Conservation (phyloP, 1,140 invertebrate species). For the Proales similis region DNA sequence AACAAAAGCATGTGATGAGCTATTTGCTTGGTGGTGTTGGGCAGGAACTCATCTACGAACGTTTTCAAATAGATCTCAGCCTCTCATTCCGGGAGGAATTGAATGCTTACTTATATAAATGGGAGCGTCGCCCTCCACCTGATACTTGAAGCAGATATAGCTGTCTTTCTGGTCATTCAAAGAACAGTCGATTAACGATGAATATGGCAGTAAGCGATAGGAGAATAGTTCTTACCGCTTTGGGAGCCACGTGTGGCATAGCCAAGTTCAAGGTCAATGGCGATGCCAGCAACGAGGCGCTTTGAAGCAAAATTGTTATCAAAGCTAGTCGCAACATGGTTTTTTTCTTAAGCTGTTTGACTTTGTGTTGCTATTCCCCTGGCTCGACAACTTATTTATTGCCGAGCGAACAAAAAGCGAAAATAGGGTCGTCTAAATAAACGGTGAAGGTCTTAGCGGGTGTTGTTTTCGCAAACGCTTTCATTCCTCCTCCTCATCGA, state of each 20-base stretch:
- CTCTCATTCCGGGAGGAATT: not conserved
- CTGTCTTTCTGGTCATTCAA: slow-evolving; percentile 41
- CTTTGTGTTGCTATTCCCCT: too few species aligned
- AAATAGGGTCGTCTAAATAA: too few species aligned
- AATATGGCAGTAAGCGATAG: too few species aligned
- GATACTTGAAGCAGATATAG: slow-evolving; percentile 43
- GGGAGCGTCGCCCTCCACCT: slow-evolving; percentile 39
- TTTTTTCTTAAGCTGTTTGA: slow-evolving; percentile 11
- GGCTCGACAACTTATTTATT: too few species aligned
- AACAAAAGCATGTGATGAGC: slow-evolving; percentile 93
- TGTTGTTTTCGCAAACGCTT: too few species aligned
- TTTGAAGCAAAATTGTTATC: too few species aligned
- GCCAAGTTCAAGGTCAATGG: slow-evolving; percentile 6
- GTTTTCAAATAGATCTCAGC: not conserved
- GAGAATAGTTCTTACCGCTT: too few species aligned
- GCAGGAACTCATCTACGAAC: slow-evolving; percentile 77
- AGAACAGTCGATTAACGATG: too few species aligned
- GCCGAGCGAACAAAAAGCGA: too few species aligned
- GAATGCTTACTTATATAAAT: slow-evolving; percentile 42
- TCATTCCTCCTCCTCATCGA: too few species aligned
- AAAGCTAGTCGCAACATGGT: slow-evolving; percentile 5
- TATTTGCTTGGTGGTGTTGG: slow-evolving; percentile 80
- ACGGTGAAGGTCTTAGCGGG: too few species aligned
- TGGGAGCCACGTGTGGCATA: slow-evolving; percentile 28
- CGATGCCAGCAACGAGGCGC: not conserved